Evolutionary conservation across 2,113 vertebrate genomes (phyloP), one percentile per base, ranked within the genome.

Genomic region (Synodontis membranacea): DNA sequence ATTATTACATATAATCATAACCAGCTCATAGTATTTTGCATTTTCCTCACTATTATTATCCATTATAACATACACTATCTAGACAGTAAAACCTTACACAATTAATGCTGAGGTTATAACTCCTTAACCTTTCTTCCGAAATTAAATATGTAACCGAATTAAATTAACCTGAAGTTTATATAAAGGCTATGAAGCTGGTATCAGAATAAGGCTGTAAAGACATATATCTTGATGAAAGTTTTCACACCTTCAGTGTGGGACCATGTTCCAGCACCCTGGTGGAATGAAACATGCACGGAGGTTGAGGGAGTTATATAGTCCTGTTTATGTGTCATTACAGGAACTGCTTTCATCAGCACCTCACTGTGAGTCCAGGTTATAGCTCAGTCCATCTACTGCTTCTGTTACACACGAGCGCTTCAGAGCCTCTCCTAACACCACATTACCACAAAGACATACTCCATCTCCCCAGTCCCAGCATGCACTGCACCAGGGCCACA

Each of bases 361-460:
- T 80, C 44, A 64, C 79, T 90, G 80, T 78, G 83, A 66, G 83
- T 86, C 80, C 39, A 44, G 37, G 76, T 80, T 79, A 87, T 58
- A 21, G 31, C 82, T 60, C 79, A 28, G 87, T 89, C 84, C 84
- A 56, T 86, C 86, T 84, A 87, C 66, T 60, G 84, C 64, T 82
- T 86, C 82, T 39, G 85, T 89, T 88, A 81, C 86, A 86, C 80
- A 68, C 19, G 60, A 62, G 31, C 3, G 58, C 70, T 52, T 28
- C 28, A 52, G 56, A 83, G 44, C 34, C 58, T 80, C 84, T 62
- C 50, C 88, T 81, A 90, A 83, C 80, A 86, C 75, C 79, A 87
- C 90, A 88, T 92, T 91, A 90, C 79, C 88, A 64, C 34, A 50
- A 46, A 83, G 87, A 88, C 86, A 88, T 91, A 89, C 90, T 91